phyloP scores from a whole-genome alignment of 2,888 invertebrate genomes.

The Phasia obesa region DNA sequence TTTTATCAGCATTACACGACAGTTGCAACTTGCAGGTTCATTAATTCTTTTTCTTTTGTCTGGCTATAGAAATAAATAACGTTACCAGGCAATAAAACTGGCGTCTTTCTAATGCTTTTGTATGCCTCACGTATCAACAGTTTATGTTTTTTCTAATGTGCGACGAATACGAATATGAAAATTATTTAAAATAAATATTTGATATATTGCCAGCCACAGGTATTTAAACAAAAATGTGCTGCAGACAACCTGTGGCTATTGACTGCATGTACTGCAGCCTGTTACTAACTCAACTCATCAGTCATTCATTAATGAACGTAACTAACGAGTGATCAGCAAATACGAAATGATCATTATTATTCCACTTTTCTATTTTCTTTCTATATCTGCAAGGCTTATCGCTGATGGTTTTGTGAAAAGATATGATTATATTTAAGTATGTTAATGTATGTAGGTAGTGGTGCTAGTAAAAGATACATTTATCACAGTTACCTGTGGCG shows the following conservation, averaged over 20 bases:
- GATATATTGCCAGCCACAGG: slow-evolving; percentile 58
- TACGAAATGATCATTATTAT: slow-evolving; percentile 46
- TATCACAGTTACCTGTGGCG: slow-evolving; percentile 42
- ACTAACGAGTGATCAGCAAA: slow-evolving; percentile 50
- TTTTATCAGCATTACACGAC: neutral
- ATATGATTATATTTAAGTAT: slow-evolving; percentile 3
- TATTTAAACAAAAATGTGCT: slow-evolving; percentile 46
- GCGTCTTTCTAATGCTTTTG: slow-evolving; percentile 46
- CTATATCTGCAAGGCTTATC: neutral
- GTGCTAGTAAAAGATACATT: slow-evolving; percentile 32
- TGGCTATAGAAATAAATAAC: slow-evolving; percentile 27
- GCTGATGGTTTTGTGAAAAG: neutral
- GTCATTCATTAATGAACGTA: slow-evolving; percentile 32
- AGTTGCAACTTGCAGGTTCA: slow-evolving; percentile 40
- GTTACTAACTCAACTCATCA: slow-evolving; percentile 36
- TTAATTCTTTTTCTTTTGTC: slow-evolving; percentile 17
- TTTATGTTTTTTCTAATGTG: slow-evolving; percentile 19
- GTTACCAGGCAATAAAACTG: slow-evolving; percentile 23
- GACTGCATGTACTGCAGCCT: neutral
- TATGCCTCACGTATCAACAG: neutral
- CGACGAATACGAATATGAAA: slow-evolving; percentile 41
- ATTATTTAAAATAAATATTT: slow-evolving; percentile 59
- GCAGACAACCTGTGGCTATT: slow-evolving; percentile 54
- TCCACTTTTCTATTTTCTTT: slow-evolving; percentile 1
- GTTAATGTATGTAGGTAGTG: slow-evolving; percentile 11